Evolutionary conservation across 2,888 invertebrate species (phyloP).

Genomic region (Hemithea aestivaria): DNA sequence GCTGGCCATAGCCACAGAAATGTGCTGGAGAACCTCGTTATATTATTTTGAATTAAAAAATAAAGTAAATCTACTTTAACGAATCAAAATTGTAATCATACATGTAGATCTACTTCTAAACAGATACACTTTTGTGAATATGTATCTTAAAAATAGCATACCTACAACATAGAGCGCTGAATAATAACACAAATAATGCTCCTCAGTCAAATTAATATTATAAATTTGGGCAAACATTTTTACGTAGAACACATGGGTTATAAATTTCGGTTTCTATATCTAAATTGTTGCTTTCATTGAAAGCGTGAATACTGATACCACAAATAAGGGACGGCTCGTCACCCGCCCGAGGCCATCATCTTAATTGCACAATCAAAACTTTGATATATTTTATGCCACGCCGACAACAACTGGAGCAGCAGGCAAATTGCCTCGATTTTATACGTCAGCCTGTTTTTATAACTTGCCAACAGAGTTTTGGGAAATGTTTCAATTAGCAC

Average conservation of each 20-base stretch:
- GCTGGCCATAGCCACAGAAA: too few species aligned
- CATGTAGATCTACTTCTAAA: too few species aligned
- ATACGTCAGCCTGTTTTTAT: conserved; percentile 5
- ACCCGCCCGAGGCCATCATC: conserved; percentile 24
- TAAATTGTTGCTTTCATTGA: background rate
- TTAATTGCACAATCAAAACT: conserved; percentile 30
- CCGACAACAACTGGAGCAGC: conserved; percentile 16
- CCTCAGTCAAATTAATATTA: too few species aligned
- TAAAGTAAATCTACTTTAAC: too few species aligned
- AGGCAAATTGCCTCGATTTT: conserved; percentile 6
- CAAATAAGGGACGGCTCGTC: conserved; percentile 15
- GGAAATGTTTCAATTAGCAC: background rate
- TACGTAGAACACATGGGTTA: conserved; percentile 1
- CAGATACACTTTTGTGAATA: too few species aligned
- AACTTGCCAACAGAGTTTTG: background rate
- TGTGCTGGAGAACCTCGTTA: too few species aligned
- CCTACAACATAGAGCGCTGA: too few species aligned
- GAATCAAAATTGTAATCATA: too few species aligned
- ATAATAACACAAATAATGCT: too few species aligned
- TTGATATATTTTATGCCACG: conserved; percentile 27
- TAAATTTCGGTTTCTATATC: conserved; percentile 5
- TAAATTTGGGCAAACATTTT: too few species aligned
- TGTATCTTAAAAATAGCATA: too few species aligned
- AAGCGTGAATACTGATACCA: conserved; percentile 6
- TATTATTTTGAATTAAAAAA: too few species aligned